Evolutionary conservation across 1,140 invertebrate genomes (phyloP).

Genomic region (Aphis craccivora): DNA sequence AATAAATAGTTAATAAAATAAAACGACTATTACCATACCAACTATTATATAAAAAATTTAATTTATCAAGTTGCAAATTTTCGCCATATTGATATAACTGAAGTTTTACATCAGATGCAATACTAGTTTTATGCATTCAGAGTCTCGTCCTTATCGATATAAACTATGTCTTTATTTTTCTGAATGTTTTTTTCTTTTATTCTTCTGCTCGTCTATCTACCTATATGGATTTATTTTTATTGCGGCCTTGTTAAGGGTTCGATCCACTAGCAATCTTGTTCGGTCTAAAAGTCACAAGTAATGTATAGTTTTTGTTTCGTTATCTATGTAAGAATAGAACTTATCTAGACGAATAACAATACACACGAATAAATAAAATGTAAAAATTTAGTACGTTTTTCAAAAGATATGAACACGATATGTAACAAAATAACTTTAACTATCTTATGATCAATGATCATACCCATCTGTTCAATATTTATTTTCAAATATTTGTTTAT

Average conservation of each 20-base stretch:
- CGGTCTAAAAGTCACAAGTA: constrained; percentile 55
- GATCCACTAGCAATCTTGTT: constrained; percentile 53
- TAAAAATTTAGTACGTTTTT: constrained; percentile 21
- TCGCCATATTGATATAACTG: neutral
- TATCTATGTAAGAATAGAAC: constrained; percentile 34
- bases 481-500: neutral
- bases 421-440: constrained; percentile 23
- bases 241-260: constrained; percentile 46
- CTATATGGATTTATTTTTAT: constrained; percentile 56
- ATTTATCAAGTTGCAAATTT: neutral
- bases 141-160: constrained; percentile 46
- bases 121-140: constrained; percentile 20
- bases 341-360: constrained; percentile 48
- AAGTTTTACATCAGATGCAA: neutral
- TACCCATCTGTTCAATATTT: neutral
- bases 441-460: neutral
- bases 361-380: constrained; percentile 52
- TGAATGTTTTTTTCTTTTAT: constrained; percentile 28
- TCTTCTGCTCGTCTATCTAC: neutral
- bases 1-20: no score
- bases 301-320: constrained; percentile 43
- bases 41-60: neutral
- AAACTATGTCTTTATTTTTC: constrained; percentile 47
- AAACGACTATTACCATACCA: neutral
- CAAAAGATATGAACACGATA: neutral